Evolutionary conservation across 2,113 vertebrate species (phyloP), one percentile per base, ranked within the genome.

Genomic region (Nycticebus coucang): DNA sequence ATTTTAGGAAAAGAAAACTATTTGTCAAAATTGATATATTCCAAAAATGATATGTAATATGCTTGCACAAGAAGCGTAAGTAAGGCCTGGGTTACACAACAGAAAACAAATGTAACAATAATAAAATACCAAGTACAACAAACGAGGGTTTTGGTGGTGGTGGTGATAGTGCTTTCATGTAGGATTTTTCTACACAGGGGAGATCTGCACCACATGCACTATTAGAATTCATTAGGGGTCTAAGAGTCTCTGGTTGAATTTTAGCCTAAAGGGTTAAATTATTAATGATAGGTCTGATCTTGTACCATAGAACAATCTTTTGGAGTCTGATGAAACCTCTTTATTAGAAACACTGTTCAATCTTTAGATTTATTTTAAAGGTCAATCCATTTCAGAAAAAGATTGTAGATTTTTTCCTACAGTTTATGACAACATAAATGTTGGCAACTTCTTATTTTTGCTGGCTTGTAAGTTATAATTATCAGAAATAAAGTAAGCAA

Each of bases 401-500:
- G 2, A 50, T 8, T 81, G 9, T 35, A 55, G 41, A 45, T 5
- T 37, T 79, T 79, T 92, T 69, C 57, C 66, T 12, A 68, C 19
- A 90, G 50, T 13, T 89, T 57, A 75, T 90, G 57, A 71, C 66
- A 64, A 66, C 2, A 35, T 66, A 74, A 66, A 57, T 64, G 14
- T 30, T 64, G n/a, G 57, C 14, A 74, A 22, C 22, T 28, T 88
- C 28, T 59, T 53, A 5, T 55, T 92, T 90, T 78, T 78, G 57
- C 3, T 57, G 68, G 68, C 69, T 21, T 66, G 17, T 68, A 41
- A 78, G n/a, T 37, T 89, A 45, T 78, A 87, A 72, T 78, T 62
- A 85, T 81, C 12, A 41, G 87, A 90, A 96, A 55, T n/a, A 81
- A 68, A 82, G 10, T 15, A 91, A 87, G 13, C 18, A 92, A 60